These are phyloP conservation scores for Cryptus armator DNA, from an alignment of 2,888 invertebrate genomes.

Conservation along the genomic window DNA sequence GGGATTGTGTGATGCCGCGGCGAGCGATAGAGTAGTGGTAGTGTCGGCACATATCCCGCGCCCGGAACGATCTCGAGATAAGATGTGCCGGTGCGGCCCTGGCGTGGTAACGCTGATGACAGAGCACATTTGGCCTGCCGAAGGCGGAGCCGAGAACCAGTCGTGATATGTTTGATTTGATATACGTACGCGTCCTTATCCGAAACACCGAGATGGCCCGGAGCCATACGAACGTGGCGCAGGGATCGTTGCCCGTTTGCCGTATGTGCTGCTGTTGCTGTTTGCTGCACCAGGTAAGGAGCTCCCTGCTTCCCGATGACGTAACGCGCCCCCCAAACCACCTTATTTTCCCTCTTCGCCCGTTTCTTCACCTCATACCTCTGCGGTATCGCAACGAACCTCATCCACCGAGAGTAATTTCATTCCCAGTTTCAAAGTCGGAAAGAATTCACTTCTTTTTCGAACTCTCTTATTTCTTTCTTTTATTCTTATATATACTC, in stretches of 20 bases:
- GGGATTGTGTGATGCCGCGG: slow-evolving; percentile 1
- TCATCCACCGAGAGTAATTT: slow-evolving; percentile 7
- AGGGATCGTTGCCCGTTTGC: slow-evolving; percentile 51
- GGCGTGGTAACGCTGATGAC: slow-evolving; percentile 71
- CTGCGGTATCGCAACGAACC: background rate
- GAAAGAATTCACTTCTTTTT: background rate
- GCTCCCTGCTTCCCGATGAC: slow-evolving; percentile 59
- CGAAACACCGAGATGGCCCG: slow-evolving; percentile 66
- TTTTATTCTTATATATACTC: background rate
- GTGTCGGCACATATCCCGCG: slow-evolving; percentile 57
- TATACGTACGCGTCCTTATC: slow-evolving; percentile 73
- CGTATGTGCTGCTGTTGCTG: slow-evolving; percentile 36
- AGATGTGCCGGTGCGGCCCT: slow-evolving; percentile 62
- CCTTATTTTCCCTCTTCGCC: slow-evolving; percentile 21
- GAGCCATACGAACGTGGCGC: slow-evolving; percentile 45
- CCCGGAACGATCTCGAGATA: slow-evolving; percentile 69
- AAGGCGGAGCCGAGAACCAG: slow-evolving; percentile 72
- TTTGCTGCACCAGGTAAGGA: slow-evolving; percentile 44
- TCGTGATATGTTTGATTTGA: slow-evolving; percentile 75
- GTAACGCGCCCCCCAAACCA: slow-evolving; percentile 35
- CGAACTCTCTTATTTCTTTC: background rate
- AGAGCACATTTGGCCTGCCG: slow-evolving; percentile 73
- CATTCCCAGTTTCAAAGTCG: background rate
- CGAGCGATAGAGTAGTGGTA: slow-evolving; percentile 7
- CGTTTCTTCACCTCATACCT: background rate